A percentile compares a stretch with the other conserved stretches of the same genome.
Conservation (phyloP, 2,797 vertebrate genomes). For the Tangara arthus region DNA sequence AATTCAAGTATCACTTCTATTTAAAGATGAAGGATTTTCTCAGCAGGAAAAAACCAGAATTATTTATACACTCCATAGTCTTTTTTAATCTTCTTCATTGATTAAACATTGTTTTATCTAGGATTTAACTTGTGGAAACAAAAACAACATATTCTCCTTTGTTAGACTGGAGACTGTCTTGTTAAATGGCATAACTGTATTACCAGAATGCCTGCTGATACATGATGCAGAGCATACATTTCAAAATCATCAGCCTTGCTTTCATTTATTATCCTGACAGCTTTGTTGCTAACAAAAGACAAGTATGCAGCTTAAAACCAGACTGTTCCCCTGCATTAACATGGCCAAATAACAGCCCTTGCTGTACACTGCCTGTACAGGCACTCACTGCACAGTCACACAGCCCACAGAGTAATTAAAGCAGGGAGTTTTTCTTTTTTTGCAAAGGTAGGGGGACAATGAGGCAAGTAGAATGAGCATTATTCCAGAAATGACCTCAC, state of each 20-base stretch:
- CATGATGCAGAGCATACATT: background rate
- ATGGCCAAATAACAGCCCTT: background rate
- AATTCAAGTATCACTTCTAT: background rate
- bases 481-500: conserved; percentile 14
- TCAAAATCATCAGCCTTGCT: background rate
- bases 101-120: background rate
- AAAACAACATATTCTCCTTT: background rate
- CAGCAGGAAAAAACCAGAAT: background rate
- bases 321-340: background rate
- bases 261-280: conserved; percentile 9
- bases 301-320: conserved; percentile 12
- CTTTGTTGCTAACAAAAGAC: conserved; percentile 6
- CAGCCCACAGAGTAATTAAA: background rate
- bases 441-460: background rate
- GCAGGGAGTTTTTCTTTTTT: background rate
- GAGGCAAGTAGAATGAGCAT: background rate
- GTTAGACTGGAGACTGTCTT: background rate
- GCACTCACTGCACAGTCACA: background rate
- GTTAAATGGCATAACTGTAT: background rate
- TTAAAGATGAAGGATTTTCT: background rate
- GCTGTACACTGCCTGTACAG: background rate
- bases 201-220: background rate
- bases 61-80: background rate
- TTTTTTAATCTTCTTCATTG: background rate
- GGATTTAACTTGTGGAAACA: background rate